Base-by-base conservation (phyloP, 2,113 vertebrate species). In the Amblyornis subalaris region DNA sequence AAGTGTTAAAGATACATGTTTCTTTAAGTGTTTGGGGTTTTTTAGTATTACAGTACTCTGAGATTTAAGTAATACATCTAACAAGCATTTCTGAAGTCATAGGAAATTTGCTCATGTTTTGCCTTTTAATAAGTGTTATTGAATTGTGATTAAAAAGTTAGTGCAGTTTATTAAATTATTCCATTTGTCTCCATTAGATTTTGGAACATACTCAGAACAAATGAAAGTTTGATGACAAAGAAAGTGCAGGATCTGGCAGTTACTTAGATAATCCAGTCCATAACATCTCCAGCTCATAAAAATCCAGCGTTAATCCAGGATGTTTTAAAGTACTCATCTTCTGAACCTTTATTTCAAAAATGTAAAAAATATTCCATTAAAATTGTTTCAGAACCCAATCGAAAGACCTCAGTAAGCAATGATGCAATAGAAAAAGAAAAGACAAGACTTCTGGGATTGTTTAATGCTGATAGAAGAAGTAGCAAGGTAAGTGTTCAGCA, bases 361-460 rank as follows among this genome's bases (percentile, higher is more conserved):
- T 38, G 20, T 96, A 90, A 96, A 72, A 78, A 48, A 44, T 94
- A n/a, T 91, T 62, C 60, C 45, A 31, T 57, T 75, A 20, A 80
- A 72, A 73, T 92, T 94, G 25, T 66, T 97, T 85, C 97, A 99
- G 99, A 99, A 74, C 97, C 98, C 42, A 92, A 97, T 73, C 86
- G 82, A 89, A 98, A 98, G 72, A 94, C 97, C 74, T 98, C 98
- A 66, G 82, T 97, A 74, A 98, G 97, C 96, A 97, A 97, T 77
- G 97, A 97, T 51, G 96, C 94, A 88, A 69, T 97, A 74, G 98
- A 99, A 79, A 99, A 96, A 86, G 98, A 98, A 81, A 98, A 98
- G 96, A 99, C 98, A 96, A 98, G 98, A 55, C 93, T 99, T 54
- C 96, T 99, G 93, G 98, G 98, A 90, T 97, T 99, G 92, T 98